phyloP scores from a whole-genome alignment of 2,797 vertebrate genomes.

The Syngnathus rostellatus region DNA sequence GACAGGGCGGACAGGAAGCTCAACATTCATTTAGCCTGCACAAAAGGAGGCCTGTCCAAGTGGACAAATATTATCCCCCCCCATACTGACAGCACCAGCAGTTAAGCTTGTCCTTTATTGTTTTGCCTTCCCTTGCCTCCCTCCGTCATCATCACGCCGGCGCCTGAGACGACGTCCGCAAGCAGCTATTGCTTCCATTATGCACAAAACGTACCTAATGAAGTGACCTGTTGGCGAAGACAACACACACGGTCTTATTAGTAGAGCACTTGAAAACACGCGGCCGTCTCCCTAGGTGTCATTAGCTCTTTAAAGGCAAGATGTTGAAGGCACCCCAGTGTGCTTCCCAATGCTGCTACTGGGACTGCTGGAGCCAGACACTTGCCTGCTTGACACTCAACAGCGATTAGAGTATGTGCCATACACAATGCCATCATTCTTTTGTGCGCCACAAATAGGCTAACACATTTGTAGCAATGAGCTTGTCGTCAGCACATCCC shows the following conservation, averaged over 20 bases:
- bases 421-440: conserved; percentile 23
- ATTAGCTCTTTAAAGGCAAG: conserved; percentile 75
- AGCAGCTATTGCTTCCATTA: conserved; percentile 58
- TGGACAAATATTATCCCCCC: conserved; percentile 98
- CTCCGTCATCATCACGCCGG: conserved; percentile 44
- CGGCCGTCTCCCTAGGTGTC: conserved; percentile 65
- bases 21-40: conserved; percentile 92
- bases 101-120: conserved; percentile 90
- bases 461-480: conserved; percentile 68
- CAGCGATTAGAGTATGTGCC: conserved; percentile 38
- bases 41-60: conserved; percentile 94
- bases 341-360: conserved; percentile 61
- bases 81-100: conserved; percentile 84
- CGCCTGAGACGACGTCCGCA: conserved; percentile 65
- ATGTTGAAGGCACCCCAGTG: conserved; percentile 66
- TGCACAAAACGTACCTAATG: conserved; percentile 11
- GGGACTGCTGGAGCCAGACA: conserved; percentile 49
- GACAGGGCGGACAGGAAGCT: conserved; percentile 95
- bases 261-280: conserved; percentile 60
- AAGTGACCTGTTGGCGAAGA: conserved; percentile 47
- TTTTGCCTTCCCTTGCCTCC: conserved; percentile 64
- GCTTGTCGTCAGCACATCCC: conserved; percentile 62
- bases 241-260: conserved; percentile 72
- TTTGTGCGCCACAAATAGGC: conserved; percentile 43
- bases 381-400: conserved; percentile 41